A percentile compares a stretch with the other conserved stretches of the same genome.
Conservation (phyloP, 2,888 invertebrate species). For the Hyposoter dolosus region DNA sequence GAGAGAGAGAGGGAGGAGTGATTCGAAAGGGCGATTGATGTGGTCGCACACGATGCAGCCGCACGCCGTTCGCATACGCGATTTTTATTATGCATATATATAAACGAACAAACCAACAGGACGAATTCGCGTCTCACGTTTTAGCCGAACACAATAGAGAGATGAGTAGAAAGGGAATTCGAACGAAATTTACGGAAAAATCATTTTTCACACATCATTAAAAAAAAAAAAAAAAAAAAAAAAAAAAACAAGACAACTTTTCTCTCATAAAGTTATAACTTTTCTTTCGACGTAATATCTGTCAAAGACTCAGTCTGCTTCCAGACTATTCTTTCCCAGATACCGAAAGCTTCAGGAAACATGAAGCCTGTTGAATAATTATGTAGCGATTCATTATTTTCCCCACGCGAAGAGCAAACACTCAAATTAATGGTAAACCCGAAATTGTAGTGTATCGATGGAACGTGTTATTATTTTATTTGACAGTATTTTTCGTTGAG, state of each 20-base stretch:
- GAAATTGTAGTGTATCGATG: neutral
- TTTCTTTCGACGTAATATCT: neutral
- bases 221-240: neutral
- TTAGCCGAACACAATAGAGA: conserved; percentile 3
- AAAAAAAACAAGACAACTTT: neutral
- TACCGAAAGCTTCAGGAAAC: neutral
- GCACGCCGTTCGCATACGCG: conserved; percentile 81
- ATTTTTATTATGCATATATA: conserved; percentile 66
- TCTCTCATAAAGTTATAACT: neutral
- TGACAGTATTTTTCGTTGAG: neutral
- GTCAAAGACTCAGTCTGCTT: neutral
- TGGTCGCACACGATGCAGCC: conserved; percentile 84
- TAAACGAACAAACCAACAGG: neutral
- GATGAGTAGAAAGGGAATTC: neutral
- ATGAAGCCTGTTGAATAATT: neutral
- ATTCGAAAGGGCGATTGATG: conserved; percentile 83
- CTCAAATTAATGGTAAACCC: neutral
- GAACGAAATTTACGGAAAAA: neutral
- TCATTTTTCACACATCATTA: neutral
- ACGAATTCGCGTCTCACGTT: conserved; percentile 3
- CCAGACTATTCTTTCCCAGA: neutral
- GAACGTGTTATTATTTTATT: neutral
- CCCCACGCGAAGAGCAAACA: neutral
- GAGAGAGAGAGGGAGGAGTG: conserved; percentile 68
- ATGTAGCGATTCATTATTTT: neutral